Conservation (phyloP, 1,140 invertebrate genomes). For the Metopolophium dirhodum region DNA sequence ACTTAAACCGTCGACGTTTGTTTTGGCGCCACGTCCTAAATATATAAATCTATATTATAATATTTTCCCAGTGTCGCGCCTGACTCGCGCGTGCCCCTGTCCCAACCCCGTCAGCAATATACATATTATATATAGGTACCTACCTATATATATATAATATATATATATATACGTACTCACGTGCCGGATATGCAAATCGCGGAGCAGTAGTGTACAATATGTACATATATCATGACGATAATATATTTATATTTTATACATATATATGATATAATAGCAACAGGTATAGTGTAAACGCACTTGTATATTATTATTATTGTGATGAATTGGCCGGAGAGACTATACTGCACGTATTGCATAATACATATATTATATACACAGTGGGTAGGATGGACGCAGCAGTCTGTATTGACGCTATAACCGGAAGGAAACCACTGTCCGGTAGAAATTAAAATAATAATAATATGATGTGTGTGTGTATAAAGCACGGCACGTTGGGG, state of each 20-base stretch:
- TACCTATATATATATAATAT: no score
- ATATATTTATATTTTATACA: constrained; percentile 10
- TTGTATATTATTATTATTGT: neutral
- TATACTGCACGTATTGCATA: neutral
- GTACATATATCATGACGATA: neutral
- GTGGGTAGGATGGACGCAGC: neutral
- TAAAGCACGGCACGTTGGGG: neutral
- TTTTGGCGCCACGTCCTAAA: constrained; percentile 20
- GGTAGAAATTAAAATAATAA: neutral
- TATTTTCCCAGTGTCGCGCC: neutral
- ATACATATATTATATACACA: neutral
- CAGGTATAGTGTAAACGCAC: neutral
- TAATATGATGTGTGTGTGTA: neutral
- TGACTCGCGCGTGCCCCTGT: constrained; percentile 3
- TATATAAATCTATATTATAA: neutral
- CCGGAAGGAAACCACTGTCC: constrained; percentile 20
- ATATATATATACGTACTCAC: neutral
- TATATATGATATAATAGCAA: neutral
- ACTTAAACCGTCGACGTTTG: neutral
- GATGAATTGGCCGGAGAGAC: neutral
- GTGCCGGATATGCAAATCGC: constrained; percentile 24
- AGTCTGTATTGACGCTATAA: neutral
- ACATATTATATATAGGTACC: neutral
- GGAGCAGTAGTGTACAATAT: neutral
- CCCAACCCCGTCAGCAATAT: neutral